Percentiles rank a stretch among this genome's conserved stretches.
Conservation (phyloP, 2,113 vertebrate genomes). For the Corythornis vintsioides region DNA sequence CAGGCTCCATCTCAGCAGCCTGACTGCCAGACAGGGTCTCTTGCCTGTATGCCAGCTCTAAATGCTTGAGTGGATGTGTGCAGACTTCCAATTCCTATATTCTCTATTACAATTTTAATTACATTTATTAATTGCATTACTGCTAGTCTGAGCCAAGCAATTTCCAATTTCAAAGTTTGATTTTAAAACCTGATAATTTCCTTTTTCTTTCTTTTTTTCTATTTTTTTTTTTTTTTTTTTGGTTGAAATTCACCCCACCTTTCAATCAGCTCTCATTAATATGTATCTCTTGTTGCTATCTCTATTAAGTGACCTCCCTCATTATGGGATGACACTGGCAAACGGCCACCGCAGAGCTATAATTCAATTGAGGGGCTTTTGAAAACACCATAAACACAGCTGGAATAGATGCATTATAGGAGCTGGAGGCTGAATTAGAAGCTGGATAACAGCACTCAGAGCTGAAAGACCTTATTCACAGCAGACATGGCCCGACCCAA, state of each 20-base stretch:
- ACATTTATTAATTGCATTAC: slow-evolving; percentile 63
- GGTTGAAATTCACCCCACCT: slow-evolving; percentile 34
- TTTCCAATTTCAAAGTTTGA: slow-evolving; percentile 64
- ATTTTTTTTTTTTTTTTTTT: not conserved
- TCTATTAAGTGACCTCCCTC: slow-evolving; percentile 62
- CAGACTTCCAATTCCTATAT: not conserved
- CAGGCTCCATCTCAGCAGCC: not conserved
- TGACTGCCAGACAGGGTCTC: not conserved
- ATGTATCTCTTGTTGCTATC: slow-evolving; percentile 55
- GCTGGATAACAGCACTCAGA: not conserved
- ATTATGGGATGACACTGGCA: slow-evolving; percentile 60
- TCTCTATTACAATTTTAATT: slow-evolving; percentile 48
- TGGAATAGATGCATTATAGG: not conserved
- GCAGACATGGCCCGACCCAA: not conserved
- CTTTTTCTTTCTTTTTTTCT: slow-evolving; percentile 1
- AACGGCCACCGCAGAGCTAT: slow-evolving; percentile 60
- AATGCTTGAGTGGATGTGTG: accelerated
- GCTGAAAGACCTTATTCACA: accelerated
- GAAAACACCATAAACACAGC: slow-evolving; percentile 68
- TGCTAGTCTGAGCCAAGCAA: not conserved
- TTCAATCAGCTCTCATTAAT: slow-evolving; percentile 52
- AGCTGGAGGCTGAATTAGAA: not conserved
- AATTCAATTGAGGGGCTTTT: slow-evolving; percentile 71
- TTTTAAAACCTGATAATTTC: slow-evolving; percentile 55
- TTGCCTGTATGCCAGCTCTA: accelerated